Percentiles rank a stretch among this genome's conserved stretches.
Conservation (phyloP, 2,797 vertebrate species). For the Enteromius viviparus region DNA sequence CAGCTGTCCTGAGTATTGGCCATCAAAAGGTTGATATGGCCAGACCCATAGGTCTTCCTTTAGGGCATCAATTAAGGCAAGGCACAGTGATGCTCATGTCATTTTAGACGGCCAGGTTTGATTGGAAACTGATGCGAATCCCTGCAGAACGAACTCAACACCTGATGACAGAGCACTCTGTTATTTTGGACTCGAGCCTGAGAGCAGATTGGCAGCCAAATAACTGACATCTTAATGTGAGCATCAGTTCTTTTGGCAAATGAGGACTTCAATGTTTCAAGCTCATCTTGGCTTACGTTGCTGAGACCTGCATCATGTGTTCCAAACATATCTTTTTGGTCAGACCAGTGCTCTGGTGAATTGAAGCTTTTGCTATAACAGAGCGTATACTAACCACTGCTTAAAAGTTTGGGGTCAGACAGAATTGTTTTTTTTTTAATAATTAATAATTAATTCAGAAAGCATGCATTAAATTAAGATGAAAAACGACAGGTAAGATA, state of each 20-base stretch:
- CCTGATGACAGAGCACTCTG: constrained; percentile 21
- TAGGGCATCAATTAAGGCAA: constrained; percentile 11
- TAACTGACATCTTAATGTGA: constrained; percentile 39
- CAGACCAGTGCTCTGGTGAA: neutral
- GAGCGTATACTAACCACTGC: neutral
- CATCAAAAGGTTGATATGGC: constrained; percentile 37
- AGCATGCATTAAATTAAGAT: neutral
- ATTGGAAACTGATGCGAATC: neutral
- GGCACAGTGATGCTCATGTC: neutral
- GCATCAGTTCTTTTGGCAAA: constrained; percentile 32
- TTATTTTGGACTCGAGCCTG: constrained; percentile 38
- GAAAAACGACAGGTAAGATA: too few species aligned
- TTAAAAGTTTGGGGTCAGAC: neutral
- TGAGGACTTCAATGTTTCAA: neutral
- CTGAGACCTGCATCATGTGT: constrained; percentile 5
- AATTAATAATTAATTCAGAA: neutral
- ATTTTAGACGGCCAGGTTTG: neutral
- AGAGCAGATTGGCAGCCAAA: constrained; percentile 50
- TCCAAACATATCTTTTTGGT: neutral
- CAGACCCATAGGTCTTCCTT: constrained; percentile 21
- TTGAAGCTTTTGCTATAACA: neutral
- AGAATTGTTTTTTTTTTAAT: too few species aligned
- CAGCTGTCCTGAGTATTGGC: constrained; percentile 32
- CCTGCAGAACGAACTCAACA: constrained; percentile 25
- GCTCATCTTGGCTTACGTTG: constrained; percentile 26